Conservation (phyloP, 64 coral and sea anemone genomes). For the Montipora cactus region DNA sequence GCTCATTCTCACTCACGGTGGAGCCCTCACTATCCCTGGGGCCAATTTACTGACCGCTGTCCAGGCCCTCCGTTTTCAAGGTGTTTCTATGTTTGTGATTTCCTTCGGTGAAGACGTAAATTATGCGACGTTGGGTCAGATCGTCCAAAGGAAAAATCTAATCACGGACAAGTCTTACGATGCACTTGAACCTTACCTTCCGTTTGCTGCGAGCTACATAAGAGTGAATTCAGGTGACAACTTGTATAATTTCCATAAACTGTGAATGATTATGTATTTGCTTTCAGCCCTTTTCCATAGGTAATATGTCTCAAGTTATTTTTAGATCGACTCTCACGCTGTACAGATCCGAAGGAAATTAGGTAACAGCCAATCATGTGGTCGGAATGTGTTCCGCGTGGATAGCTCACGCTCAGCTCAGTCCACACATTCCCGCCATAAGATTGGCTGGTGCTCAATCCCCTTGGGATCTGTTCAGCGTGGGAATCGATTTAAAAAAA, state of each 20-base stretch:
- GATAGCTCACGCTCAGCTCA: too few species aligned
- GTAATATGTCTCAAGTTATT: too few species aligned
- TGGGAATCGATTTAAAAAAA: too few species aligned
- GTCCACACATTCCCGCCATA: too few species aligned
- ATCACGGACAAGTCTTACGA: constrained; percentile 42
- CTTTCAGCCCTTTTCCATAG: too few species aligned
- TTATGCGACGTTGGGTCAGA: background rate
- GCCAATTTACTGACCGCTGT: constrained; percentile 9
- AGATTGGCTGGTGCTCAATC: too few species aligned
- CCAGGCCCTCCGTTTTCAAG: constrained; percentile 22
- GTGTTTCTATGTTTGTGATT: constrained; percentile 57
- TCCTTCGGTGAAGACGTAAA: constrained; percentile 33
- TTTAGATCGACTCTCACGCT: too few species aligned
- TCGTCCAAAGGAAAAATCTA: constrained; percentile 1
- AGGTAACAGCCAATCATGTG: too few species aligned
- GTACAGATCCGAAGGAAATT: too few species aligned
- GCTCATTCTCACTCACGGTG: constrained; percentile 40
- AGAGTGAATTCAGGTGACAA: constrained; percentile 61
- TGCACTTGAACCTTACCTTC: constrained; percentile 28
- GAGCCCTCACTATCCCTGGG: constrained; percentile 6
- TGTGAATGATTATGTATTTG: background rate
- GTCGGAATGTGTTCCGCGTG: too few species aligned
- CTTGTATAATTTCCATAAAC: background rate
- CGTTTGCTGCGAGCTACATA: constrained; percentile 64
- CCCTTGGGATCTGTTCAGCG: too few species aligned